A percentile compares a stretch with the other conserved stretches of the same genome.
phyloP scores from a whole-genome alignment of 2,888 invertebrate species.

The Amblyjoppa fuscipennis region DNA sequence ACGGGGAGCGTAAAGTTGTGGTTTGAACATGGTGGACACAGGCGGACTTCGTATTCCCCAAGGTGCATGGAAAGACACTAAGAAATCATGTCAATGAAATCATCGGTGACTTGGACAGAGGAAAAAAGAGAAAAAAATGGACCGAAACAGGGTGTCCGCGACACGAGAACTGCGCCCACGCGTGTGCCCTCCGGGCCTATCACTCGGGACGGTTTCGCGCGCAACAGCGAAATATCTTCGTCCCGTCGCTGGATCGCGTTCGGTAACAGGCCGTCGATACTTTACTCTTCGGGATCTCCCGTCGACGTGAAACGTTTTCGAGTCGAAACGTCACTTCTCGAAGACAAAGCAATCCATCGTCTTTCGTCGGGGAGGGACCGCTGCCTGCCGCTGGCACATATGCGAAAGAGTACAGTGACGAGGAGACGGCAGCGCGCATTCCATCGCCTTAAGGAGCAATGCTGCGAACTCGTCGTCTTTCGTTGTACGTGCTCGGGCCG shows the following conservation, averaged over 20 bases:
- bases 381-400: slow-evolving; percentile 24
- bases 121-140: neutral
- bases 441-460: slow-evolving; percentile 80
- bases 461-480: slow-evolving; percentile 39
- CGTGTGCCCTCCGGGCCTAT: slow-evolving; percentile 54
- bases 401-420: slow-evolving; percentile 28
- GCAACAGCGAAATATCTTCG: slow-evolving; percentile 35
- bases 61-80: slow-evolving; percentile 1
- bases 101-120: neutral
- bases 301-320: slow-evolving; percentile 65
- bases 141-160: neutral
- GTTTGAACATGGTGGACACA: no score
- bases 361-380: slow-evolving; percentile 52
- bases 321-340: slow-evolving; percentile 79
- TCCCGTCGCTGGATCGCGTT: slow-evolving; percentile 55
- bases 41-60: no score
- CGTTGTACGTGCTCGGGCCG: slow-evolving; percentile 31
- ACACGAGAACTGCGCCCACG: slow-evolving; percentile 34
- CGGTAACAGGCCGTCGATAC: slow-evolving; percentile 11
- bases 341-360: slow-evolving; percentile 81
- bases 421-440: slow-evolving; percentile 76
- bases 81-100: slow-evolving; percentile 61
- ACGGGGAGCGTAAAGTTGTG: no score
- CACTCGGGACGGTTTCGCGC: slow-evolving; percentile 42
- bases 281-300: slow-evolving; percentile 30